A percentile compares a stretch with the other conserved stretches of the same genome.
Conservation (phyloP, 2,797 vertebrate species). For the Schizopygopsis malacanthus region DNA sequence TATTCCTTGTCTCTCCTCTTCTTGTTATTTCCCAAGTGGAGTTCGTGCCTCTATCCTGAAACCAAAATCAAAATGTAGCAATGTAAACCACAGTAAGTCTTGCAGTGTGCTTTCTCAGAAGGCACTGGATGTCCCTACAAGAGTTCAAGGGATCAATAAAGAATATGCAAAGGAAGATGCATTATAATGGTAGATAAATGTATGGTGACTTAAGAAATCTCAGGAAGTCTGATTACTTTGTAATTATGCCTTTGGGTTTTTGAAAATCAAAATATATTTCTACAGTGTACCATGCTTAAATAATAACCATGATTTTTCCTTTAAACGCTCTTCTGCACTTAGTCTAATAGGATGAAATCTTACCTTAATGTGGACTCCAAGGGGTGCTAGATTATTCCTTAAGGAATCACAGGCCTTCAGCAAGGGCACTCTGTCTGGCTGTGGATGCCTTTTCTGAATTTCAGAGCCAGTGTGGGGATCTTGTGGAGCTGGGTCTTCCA, state of each 20-base stretch:
- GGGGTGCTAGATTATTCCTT: constrained; percentile 80
- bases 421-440: constrained; percentile 80
- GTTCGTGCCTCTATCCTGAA: constrained; percentile 84
- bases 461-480: fast-evolving
- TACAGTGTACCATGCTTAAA: neutral
- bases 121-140: neutral
- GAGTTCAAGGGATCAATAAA: constrained; percentile 1
- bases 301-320: neutral
- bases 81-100: neutral
- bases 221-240: neutral
- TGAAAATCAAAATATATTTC: neutral
- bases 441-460: constrained; percentile 59
- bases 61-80: constrained; percentile 40
- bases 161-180: neutral
- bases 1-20: constrained; percentile 51
- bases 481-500: constrained; percentile 44
- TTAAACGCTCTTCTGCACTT: neutral
- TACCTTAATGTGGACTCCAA: constrained; percentile 90
- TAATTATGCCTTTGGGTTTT: neutral
- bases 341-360: neutral
- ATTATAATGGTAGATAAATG: neutral
- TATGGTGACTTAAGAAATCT: neutral
- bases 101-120: neutral
- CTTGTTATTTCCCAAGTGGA: constrained; percentile 87
- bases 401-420: constrained; percentile 88